Conservation (phyloP, 2,888 invertebrate genomes). For the Galerucella nymphaeae region DNA sequence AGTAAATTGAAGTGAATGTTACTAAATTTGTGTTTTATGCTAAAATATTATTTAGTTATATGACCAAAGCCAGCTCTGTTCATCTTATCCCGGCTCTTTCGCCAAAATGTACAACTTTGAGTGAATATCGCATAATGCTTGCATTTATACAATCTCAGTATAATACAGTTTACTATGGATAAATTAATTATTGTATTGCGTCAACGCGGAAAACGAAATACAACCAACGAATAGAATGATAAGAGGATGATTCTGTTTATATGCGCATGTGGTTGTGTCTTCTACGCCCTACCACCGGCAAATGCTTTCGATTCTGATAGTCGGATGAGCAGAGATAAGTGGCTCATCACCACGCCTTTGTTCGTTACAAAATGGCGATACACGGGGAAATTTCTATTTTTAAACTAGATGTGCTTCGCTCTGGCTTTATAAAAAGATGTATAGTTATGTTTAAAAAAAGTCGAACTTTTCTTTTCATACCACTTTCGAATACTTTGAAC, state of each 20-base stretch:
- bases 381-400: not conserved
- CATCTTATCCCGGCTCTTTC: not conserved
- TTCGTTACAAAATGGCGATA: conserved; percentile 43
- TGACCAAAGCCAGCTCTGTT: not conserved
- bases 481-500: too few relatives aligned
- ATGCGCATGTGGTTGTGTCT: conserved; percentile 41
- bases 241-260: conserved; percentile 17
- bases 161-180: not conserved
- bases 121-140: not conserved
- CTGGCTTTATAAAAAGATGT: too few relatives aligned
- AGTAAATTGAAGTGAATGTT: too few relatives aligned
- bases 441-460: too few relatives aligned
- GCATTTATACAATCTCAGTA: not conserved
- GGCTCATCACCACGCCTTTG: conserved; percentile 46
- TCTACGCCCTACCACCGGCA: conserved; percentile 21
- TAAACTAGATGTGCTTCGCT: not conserved
- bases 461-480: too few relatives aligned
- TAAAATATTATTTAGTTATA: not conserved
- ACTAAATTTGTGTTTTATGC: too few relatives aligned
- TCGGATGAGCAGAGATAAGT: conserved; percentile 49
- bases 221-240: conserved; percentile 11
- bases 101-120: not conserved
- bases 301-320: conserved; percentile 41
- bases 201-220: conserved; percentile 11
- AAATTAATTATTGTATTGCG: conserved; percentile 12